Conservation (phyloP, 2,113 vertebrate species). For the Perca fluviatilis region DNA sequence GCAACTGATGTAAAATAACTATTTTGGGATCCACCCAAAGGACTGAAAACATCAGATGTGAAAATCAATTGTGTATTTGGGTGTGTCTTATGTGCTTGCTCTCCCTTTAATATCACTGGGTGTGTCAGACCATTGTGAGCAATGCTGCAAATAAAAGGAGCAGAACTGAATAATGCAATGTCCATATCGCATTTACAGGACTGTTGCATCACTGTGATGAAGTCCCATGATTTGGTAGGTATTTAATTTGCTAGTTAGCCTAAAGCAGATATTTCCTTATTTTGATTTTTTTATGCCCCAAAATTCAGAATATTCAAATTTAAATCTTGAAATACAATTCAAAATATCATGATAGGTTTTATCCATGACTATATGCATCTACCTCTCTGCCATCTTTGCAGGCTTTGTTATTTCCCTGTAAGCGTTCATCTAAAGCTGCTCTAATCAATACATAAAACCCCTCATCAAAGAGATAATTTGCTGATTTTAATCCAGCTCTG, state of each 20-base stretch:
- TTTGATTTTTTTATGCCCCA: background rate
- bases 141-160: background rate
- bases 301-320: background rate
- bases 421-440: background rate
- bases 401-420: background rate
- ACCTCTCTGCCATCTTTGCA: too few relatives aligned
- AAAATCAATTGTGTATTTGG: background rate
- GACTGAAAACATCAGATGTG: background rate
- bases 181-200: background rate
- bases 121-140: background rate
- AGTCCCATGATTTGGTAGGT: background rate
- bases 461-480: too few relatives aligned
- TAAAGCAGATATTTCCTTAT: background rate
- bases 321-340: background rate
- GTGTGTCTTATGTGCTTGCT: background rate
- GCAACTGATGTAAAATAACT: background rate
- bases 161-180: background rate
- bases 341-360: background rate
- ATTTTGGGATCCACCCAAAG: background rate
- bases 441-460: background rate
- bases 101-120: background rate
- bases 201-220: background rate
- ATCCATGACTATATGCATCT: background rate
- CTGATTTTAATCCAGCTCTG: too few relatives aligned
- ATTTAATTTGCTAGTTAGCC: background rate